phyloP scores from a whole-genome alignment of 2,113 vertebrate species.

The Cnemophilus loriae region DNA sequence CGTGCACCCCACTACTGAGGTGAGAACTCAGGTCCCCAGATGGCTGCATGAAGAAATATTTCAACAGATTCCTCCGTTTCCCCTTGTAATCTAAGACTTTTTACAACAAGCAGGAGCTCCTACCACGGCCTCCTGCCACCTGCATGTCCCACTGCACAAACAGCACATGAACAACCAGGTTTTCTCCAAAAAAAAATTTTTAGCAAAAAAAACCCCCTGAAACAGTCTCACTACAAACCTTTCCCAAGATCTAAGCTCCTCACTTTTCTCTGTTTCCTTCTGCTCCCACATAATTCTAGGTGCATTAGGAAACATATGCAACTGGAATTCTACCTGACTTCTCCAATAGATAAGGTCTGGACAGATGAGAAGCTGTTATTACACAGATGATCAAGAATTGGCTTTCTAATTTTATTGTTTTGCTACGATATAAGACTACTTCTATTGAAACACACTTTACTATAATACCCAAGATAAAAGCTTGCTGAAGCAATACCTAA shows the following conservation, averaged over 20 bases:
- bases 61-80: neutral
- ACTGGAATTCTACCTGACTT: neutral
- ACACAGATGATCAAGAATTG: neutral
- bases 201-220: rapidly evolving
- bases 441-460: neutral
- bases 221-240: neutral
- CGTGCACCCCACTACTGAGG: neutral
- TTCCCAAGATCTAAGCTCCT: neutral
- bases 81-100: neutral
- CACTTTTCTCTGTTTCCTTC: neutral
- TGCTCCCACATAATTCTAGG: neutral
- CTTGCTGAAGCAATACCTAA: neutral
- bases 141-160: neutral
- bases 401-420: neutral
- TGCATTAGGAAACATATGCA: neutral
- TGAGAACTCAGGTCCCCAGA: neutral
- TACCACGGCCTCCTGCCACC: neutral
- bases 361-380: neutral
- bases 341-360: neutral
- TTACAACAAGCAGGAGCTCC: neutral
- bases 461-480: neutral
- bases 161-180: neutral
- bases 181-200: neutral
- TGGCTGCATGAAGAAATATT: neutral
- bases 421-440: neutral